A percentile compares a stretch with the other conserved stretches of the same genome.
Conservation (phyloP, 2,888 invertebrate species). For the Flabesymbios commensalis region DNA sequence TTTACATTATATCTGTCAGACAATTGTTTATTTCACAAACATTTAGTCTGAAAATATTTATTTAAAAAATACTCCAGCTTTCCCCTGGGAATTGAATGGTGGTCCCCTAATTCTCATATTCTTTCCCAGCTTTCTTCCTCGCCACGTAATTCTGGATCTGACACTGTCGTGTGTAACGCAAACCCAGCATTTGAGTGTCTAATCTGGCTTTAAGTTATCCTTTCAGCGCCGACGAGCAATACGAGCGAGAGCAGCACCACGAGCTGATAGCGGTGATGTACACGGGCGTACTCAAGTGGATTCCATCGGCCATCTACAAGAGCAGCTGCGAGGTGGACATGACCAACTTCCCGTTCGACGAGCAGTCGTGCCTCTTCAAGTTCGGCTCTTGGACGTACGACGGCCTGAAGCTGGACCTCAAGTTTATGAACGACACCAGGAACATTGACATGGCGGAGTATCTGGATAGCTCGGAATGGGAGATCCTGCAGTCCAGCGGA, state of each 20-base stretch:
- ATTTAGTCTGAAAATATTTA: too few species aligned
- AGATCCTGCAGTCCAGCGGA: slow-evolving; percentile 8
- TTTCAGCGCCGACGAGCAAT: slow-evolving; percentile 19
- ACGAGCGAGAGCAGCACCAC: slow-evolving; percentile 18
- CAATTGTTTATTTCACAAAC: too few species aligned
- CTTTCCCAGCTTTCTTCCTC: too few species aligned
- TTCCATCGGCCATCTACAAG: slow-evolving; percentile 54
- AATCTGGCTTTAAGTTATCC: too few species aligned
- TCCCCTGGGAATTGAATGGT: too few species aligned
- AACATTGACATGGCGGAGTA: slow-evolving; percentile 30
- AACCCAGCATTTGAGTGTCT: too few species aligned
- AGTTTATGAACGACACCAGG: slow-evolving; percentile 31
- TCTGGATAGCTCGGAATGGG: slow-evolving; percentile 21
- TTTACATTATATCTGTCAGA: too few species aligned
- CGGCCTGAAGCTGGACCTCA: slow-evolving; percentile 46
- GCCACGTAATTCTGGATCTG: too few species aligned
- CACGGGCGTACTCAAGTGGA: slow-evolving; percentile 44
- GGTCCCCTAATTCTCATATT: too few species aligned
- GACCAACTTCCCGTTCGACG: slow-evolving; percentile 56
- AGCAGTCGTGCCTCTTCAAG: slow-evolving; percentile 54
- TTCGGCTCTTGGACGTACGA: slow-evolving; percentile 59
- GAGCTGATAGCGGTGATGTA: slow-evolving; percentile 40
- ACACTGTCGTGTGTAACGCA: too few species aligned
- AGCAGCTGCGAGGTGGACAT: slow-evolving; percentile 57
- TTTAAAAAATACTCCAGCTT: too few species aligned